These are phyloP conservation scores for Netelia melanura DNA, from an alignment of 2,888 invertebrate species.

Conservation along the genomic window DNA sequence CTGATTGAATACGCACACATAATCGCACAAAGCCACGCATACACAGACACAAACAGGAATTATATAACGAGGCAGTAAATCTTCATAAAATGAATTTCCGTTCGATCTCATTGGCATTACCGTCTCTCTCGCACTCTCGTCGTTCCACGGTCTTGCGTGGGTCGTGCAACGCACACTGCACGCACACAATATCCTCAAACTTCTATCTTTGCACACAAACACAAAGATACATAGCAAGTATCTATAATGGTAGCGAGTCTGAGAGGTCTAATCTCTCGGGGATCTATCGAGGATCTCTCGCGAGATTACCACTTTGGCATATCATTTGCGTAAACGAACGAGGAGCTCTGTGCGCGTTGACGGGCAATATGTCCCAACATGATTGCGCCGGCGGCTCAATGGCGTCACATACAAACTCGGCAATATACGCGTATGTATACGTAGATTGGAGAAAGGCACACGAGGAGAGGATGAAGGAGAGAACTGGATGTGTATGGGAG, in stretches of 20 bases:
- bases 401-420: constrained; percentile 14
- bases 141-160: constrained; percentile 49
- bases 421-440: not conserved
- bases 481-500: constrained; percentile 2
- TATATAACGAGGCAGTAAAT: constrained; percentile 63
- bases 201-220: not conserved
- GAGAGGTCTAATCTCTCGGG: constrained; percentile 78
- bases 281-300: constrained; percentile 78
- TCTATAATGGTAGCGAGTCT: constrained; percentile 24
- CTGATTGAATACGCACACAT: constrained; percentile 33
- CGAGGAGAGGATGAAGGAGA: no score
- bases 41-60: constrained; percentile 16
- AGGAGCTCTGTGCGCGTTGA: constrained; percentile 81
- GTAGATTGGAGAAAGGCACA: constrained; percentile 6
- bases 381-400: constrained; percentile 68
- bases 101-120: constrained; percentile 66
- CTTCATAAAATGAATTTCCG: constrained; percentile 69
- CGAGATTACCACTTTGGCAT: constrained; percentile 80
- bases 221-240: not conserved
- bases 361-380: constrained; percentile 83
- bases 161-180: constrained; percentile 40
- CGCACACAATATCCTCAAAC: not conserved
- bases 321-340: constrained; percentile 84
- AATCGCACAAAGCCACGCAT: constrained; percentile 1
- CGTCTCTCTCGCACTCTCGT: constrained; percentile 48